Evolutionary conservation across 2,888 invertebrate genomes (phyloP).

Genomic region (Scaeva pyrastri): DNA sequence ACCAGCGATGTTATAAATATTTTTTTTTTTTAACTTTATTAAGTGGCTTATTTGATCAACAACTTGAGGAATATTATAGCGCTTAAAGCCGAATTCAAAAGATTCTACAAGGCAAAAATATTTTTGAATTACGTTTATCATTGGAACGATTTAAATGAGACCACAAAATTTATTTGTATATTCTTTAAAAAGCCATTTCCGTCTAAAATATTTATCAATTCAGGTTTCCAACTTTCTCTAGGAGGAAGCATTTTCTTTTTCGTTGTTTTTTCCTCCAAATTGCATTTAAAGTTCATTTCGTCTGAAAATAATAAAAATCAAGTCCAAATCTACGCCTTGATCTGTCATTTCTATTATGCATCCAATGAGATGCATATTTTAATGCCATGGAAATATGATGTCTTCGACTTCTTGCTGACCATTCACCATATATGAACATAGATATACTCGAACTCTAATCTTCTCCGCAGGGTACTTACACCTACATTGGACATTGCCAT

Average conservation of each 20-base stretch:
- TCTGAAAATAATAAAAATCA: not conserved
- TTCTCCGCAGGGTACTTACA: constrained; percentile 41
- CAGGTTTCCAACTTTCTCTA: not conserved
- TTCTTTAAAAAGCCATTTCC: too few relatives aligned
- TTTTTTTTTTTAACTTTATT: too few relatives aligned
- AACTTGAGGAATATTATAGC: too few relatives aligned
- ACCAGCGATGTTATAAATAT: too few relatives aligned
- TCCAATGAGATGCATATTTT: not conserved
- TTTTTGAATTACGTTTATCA: too few relatives aligned
- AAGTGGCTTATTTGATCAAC: too few relatives aligned
- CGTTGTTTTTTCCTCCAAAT: not conserved
- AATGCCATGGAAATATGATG: not conserved
- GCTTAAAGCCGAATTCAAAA: too few relatives aligned
- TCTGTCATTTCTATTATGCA: constrained; percentile 32
- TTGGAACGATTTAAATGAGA: too few relatives aligned
- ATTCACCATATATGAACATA: constrained; percentile 45
- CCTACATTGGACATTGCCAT: constrained; percentile 59
- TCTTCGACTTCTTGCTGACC: constrained; percentile 25
- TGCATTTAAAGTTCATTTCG: not conserved
- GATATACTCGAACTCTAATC: too few relatives aligned
- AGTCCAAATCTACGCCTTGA: constrained; percentile 12
- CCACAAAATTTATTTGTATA: too few relatives aligned
- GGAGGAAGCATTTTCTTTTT: not conserved
- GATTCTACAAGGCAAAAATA: too few relatives aligned
- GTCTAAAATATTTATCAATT: not conserved